A percentile compares a stretch with the other conserved stretches of the same genome.
Conservation (phyloP, 2,888 invertebrate genomes). For the Aquatica leii region DNA sequence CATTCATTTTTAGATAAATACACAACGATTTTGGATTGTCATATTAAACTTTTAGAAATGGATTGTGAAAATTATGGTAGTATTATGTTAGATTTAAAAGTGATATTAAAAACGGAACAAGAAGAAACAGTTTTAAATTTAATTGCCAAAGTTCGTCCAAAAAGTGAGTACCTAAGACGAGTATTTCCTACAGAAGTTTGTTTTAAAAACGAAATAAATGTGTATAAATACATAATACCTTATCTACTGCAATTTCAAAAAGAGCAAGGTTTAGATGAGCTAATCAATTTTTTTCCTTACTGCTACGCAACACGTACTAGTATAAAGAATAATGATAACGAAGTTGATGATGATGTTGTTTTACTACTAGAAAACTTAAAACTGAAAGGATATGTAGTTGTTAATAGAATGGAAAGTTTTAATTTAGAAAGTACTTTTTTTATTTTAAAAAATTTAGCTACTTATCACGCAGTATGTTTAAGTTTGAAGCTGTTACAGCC, state of each 20-base stretch:
- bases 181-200: constrained; percentile 63
- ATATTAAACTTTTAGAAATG: constrained; percentile 55
- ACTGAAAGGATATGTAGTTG: constrained; percentile 58
- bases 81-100: constrained; percentile 57
- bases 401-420: constrained; percentile 60
- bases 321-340: constrained; percentile 36
- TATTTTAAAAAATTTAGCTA: constrained; percentile 60
- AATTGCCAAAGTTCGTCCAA: constrained; percentile 64
- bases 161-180: constrained; percentile 59
- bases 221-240: constrained; percentile 62
- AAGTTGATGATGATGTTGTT: constrained; percentile 63
- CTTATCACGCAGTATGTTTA: constrained; percentile 65
- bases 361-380: constrained; percentile 65
- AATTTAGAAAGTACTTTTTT: constrained; percentile 60
- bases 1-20: background rate
- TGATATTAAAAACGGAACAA: constrained; percentile 27
- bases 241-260: constrained; percentile 58
- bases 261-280: constrained; percentile 54
- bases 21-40: constrained; percentile 31
- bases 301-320: constrained; percentile 62
- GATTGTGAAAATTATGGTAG: constrained; percentile 69
- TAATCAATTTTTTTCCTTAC: constrained; percentile 59
- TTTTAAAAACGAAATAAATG: constrained; percentile 63
- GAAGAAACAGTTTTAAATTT: constrained; percentile 54
- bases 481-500: constrained; percentile 61